These are phyloP conservation scores for Eristalis arbustorum DNA, from an alignment of 2,888 invertebrate genomes.

Conservation along the genomic window DNA sequence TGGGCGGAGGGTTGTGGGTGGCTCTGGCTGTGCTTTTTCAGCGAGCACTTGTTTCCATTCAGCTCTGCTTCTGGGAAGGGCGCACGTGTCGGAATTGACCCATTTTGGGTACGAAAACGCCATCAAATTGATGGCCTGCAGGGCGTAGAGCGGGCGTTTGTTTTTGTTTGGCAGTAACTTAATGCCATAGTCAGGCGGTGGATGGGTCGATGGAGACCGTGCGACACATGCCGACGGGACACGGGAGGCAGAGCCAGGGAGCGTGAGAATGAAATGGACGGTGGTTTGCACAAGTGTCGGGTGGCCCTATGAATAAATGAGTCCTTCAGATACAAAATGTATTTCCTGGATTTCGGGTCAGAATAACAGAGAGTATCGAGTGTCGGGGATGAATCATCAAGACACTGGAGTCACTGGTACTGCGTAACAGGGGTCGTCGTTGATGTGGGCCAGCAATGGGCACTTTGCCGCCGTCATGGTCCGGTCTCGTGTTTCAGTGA, in stretches of 20 bases:
- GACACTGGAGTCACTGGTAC: background rate
- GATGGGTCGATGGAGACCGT: background rate
- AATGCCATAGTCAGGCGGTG: background rate
- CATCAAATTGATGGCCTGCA: background rate
- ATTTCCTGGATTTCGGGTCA: background rate
- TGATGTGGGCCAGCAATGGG: background rate
- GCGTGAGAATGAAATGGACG: background rate
- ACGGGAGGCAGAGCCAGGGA: background rate
- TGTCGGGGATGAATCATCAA: background rate
- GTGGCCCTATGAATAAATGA: constrained; percentile 8
- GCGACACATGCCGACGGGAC: background rate
- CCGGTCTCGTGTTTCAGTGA: background rate
- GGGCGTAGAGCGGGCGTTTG: background rate
- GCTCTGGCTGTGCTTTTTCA: background rate
- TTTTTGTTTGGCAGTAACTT: background rate
- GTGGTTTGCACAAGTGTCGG: background rate
- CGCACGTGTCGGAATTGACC: constrained; percentile 36
- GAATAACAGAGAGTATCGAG: background rate
- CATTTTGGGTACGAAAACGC: constrained; percentile 10
- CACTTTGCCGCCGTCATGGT: background rate
- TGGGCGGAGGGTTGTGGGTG: background rate
- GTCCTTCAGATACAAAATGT: background rate
- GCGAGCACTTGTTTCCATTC: background rate
- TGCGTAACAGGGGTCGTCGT: background rate
- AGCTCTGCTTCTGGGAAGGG: background rate